Evolutionary conservation across 2,797 vertebrate species (phyloP).

Genomic region (Echeneis naucrates): DNA sequence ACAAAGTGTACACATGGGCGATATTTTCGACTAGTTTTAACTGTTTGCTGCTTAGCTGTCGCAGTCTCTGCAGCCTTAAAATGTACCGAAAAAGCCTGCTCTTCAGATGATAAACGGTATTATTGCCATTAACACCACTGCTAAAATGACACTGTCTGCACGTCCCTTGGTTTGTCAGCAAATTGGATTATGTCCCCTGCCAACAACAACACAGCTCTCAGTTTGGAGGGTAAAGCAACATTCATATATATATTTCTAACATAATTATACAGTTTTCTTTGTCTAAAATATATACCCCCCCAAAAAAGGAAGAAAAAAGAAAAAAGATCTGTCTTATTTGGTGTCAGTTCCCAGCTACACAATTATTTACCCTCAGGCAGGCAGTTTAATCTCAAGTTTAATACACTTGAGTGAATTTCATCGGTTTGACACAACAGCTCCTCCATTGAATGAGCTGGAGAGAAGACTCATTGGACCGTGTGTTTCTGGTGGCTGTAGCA

Average conservation of each 20-base stretch:
- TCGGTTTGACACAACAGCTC: constrained; percentile 21
- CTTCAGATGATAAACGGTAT: constrained; percentile 3
- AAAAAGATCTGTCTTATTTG: constrained; percentile 18
- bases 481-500: constrained; percentile 48
- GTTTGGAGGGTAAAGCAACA: neutral
- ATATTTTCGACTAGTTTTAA: neutral
- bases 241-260: neutral
- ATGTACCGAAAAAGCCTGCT: neutral
- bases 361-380: constrained; percentile 20
- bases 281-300: neutral
- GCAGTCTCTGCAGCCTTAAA: neutral
- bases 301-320: neutral
- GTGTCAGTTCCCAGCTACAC: neutral
- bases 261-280: neutral
- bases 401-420: constrained; percentile 20
- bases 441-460: constrained; percentile 41
- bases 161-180: neutral
- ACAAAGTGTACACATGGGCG: neutral
- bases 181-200: neutral
- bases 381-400: constrained; percentile 1
- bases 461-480: constrained; percentile 14
- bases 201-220: neutral
- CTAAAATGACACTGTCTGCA: neutral
- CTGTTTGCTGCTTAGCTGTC: neutral
- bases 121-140: neutral